A percentile compares a stretch with the other conserved stretches of the same genome.
phyloP scores from a whole-genome alignment of 1,140 invertebrate species.

The Proctacanthus coquilletti region DNA sequence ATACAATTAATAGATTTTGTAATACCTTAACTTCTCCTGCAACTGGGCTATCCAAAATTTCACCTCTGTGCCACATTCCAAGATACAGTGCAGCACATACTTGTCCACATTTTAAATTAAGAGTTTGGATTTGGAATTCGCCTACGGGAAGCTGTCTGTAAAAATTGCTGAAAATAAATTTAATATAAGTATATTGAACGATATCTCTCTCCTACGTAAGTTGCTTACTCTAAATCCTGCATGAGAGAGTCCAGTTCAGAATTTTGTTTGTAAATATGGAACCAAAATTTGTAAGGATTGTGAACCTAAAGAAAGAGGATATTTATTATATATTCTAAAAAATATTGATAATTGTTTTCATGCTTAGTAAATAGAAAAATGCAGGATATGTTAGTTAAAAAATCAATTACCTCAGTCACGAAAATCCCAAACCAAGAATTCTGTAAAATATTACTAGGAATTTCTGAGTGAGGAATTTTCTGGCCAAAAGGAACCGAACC shows the following conservation, averaged over 20 bases:
- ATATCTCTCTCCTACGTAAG: no score
- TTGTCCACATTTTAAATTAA: constrained; percentile 13
- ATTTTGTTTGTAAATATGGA: constrained; percentile 15
- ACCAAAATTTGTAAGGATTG: constrained; percentile 17
- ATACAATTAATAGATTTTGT: constrained; percentile 3
- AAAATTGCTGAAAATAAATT: no score
- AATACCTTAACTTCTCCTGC: constrained; percentile 5
- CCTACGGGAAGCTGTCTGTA: no score
- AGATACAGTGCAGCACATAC: constrained; percentile 11
- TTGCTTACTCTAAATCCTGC: constrained; percentile 14
- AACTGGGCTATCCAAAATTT: constrained; percentile 9
- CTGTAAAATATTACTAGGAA: not conserved
- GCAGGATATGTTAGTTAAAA: not conserved
- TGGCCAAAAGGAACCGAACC: constrained; percentile 11
- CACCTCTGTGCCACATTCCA: constrained; percentile 15
- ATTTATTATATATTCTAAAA: constrained; percentile 1
- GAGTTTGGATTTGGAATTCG: constrained; percentile 11
- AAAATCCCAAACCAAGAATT: constrained; percentile 6
- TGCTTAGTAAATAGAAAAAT: not conserved
- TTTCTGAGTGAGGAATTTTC: constrained; percentile 6
- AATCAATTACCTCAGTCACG: constrained; percentile 7
- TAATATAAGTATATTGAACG: no score
- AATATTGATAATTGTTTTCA: no score
- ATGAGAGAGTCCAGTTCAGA: constrained; percentile 11
- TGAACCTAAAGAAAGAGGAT: constrained; percentile 10